phyloP scores from a whole-genome alignment of 2,797 vertebrate genomes.

The Catharus ustulatus region DNA sequence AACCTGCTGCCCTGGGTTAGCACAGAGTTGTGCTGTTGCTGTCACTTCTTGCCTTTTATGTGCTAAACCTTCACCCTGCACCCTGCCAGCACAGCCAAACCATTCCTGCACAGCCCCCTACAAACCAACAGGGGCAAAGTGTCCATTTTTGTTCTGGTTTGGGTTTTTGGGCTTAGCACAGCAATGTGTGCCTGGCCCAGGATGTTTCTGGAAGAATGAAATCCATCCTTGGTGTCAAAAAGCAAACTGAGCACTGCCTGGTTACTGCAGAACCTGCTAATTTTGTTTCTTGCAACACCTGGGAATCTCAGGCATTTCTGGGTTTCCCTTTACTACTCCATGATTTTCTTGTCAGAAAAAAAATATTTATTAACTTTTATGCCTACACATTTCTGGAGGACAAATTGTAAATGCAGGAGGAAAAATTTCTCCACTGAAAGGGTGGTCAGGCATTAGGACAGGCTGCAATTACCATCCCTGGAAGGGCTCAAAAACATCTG shows the following conservation, averaged over 20 bases:
- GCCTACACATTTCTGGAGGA: not conserved
- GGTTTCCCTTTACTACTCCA: not conserved
- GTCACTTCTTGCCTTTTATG: not conserved
- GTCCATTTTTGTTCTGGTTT: not conserved
- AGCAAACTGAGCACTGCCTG: not conserved
- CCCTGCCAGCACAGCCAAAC: not conserved
- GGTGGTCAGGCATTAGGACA: not conserved
- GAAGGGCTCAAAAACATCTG: rapidly evolving
- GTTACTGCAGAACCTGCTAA: not conserved
- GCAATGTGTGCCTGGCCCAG: not conserved
- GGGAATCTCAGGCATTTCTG: not conserved
- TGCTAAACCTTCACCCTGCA: not conserved
- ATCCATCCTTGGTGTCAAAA: not conserved
- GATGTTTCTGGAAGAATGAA: not conserved
- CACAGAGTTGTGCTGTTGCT: not conserved
- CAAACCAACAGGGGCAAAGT: not conserved
- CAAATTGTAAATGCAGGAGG: rapidly evolving
- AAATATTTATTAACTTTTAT: not conserved
- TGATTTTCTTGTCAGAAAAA: not conserved
- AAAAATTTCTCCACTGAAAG: not conserved
- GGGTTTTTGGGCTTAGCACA: not conserved
- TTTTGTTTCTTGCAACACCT: not conserved
- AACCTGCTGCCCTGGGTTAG: not conserved
- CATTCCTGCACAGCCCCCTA: not conserved
- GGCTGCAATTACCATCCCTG: not conserved